phyloP scores from a whole-genome alignment of 2,113 vertebrate genomes.

The Ceyx cyanopectus region DNA sequence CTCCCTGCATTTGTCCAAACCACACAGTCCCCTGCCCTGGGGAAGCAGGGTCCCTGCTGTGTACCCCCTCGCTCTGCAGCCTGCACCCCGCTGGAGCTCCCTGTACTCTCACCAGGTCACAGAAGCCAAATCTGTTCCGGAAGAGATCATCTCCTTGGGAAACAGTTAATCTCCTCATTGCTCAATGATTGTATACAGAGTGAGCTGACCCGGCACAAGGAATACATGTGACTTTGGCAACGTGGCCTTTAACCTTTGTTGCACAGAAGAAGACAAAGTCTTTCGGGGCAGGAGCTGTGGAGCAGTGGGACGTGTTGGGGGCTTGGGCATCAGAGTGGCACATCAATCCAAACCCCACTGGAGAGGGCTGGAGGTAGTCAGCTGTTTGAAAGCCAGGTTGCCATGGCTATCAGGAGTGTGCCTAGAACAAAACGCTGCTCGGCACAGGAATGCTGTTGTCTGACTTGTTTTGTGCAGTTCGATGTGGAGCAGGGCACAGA shows the following conservation, averaged over 20 bases:
- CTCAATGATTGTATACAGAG: background rate
- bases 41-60: background rate
- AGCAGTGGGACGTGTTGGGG: rapidly evolving
- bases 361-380: background rate
- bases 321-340: background rate
- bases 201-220: background rate
- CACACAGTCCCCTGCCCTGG: background rate
- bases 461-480: background rate
- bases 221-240: background rate
- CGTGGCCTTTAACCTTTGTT: background rate
- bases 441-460: background rate
- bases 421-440: background rate
- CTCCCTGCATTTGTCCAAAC: background rate
- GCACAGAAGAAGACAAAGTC: background rate
- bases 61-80: background rate
- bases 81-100: background rate
- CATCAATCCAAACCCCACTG: background rate
- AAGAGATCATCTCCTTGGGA: background rate
- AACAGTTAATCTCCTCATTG: background rate
- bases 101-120: background rate
- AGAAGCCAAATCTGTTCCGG: background rate
- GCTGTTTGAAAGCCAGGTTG: background rate
- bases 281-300: background rate
- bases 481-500: background rate
- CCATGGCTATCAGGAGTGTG: background rate